Conservation (phyloP, 2,113 vertebrate species). For the Pedionomus torquatus region DNA sequence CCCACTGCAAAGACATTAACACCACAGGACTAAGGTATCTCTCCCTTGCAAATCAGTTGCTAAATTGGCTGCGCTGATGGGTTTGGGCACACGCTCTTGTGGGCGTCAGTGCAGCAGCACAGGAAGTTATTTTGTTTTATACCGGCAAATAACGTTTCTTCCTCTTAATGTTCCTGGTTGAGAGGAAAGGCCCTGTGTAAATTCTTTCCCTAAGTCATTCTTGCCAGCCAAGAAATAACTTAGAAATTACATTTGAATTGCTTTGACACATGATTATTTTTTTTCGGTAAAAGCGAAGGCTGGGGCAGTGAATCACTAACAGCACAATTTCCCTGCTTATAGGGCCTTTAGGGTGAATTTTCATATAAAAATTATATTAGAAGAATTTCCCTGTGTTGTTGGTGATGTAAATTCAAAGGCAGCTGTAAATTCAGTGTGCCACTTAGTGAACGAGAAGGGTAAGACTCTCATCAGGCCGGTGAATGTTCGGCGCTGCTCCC, state of each 20-base stretch:
- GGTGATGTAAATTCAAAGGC: slow-evolving; percentile 28
- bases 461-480: not conserved
- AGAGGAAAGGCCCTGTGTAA: slow-evolving; percentile 19
- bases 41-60: slow-evolving; percentile 76
- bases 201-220: slow-evolving; percentile 42
- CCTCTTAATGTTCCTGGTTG: slow-evolving; percentile 10
- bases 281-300: slow-evolving; percentile 40
- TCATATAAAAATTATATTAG: slow-evolving; percentile 45
- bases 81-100: slow-evolving; percentile 46
- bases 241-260: slow-evolving; percentile 52
- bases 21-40: slow-evolving; percentile 70
- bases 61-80: slow-evolving; percentile 74
- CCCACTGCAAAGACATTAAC: slow-evolving; percentile 80
- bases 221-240: slow-evolving; percentile 54
- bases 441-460: not conserved
- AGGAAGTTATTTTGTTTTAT: slow-evolving; percentile 70
- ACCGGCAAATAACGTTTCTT: slow-evolving; percentile 29
- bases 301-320: not conserved
- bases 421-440: not conserved
- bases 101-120: slow-evolving; percentile 25
- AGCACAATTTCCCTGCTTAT: not conserved
- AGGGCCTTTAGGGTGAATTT: slow-evolving; percentile 53
- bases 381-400: slow-evolving; percentile 38
- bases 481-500: fast-evolving
- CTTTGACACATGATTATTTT: slow-evolving; percentile 52